Base-by-base conservation (phyloP, 2,113 vertebrate species). In the Pterophyllum scalare region DNA sequence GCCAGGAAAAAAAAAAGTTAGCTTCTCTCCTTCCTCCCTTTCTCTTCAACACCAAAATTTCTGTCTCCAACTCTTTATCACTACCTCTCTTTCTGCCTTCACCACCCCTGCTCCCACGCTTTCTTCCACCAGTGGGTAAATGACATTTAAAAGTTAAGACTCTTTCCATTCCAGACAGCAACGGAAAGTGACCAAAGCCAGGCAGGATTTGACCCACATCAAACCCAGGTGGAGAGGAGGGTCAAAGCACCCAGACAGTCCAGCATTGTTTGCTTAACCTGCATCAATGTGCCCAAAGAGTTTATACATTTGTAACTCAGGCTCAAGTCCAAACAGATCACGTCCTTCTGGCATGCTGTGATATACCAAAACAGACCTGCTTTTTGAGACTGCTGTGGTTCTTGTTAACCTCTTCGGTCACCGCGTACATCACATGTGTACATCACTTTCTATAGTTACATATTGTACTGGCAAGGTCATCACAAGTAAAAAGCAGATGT, bases 91-190 rank as follows among this genome's bases (percentile, higher is more conserved):
- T 15, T 67, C 2, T 26, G 64, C 64, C 64, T 40, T 67, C 64
- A 67, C 19, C n/a, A n/a, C 43, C 43, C 15, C 49, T 19, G 15
- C 43, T 31, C 65, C 49, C 43, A 70, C 15, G 19, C 24, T 40
- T 70, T 46, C 10, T 70, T 49, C 65, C 49, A 17, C 10, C 43
- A 52, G 4, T 70, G 49, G 65, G 65, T 70, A 70, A 70, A 31
- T 52, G 43, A 52, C 65, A 70, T 26, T 52, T 70, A 52, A 70
- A 70, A 70, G 65, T 70, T 70, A 52, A 52, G 65, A 31, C 65
- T 52, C 43, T 52, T 70, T 31, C 43, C 17, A 20, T 46, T 70
- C 28, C 43, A 70, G 43, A 70, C 65, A 31, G 65, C 43, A 70
- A 70, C 6, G 12, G 65, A 49, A 70, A 70, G 43, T 70, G 65